Percentiles rank a stretch among this genome's conserved stretches.
Conservation (phyloP, 2,113 vertebrate genomes). For the Heterotis niloticus region DNA sequence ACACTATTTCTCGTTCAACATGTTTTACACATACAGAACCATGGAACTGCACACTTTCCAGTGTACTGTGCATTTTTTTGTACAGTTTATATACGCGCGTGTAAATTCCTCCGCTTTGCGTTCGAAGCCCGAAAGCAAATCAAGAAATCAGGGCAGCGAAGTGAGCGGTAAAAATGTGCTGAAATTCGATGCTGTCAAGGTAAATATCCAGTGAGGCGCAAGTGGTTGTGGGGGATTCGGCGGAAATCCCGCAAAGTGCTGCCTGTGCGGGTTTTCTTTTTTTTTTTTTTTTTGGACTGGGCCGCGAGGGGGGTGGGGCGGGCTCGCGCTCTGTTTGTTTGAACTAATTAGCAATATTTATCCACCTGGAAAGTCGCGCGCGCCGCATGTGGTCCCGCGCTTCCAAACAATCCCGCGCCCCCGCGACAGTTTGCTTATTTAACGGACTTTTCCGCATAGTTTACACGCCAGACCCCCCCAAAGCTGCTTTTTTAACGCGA, state of each 20-base stretch:
- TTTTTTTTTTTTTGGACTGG: no score
- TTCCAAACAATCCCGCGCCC: constrained; percentile 27
- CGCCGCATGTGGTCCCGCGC: constrained; percentile 26
- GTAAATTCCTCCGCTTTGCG: neutral
- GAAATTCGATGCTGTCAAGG: neutral
- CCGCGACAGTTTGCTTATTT: constrained; percentile 38
- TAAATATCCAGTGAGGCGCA: neutral
- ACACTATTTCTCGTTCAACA: neutral
- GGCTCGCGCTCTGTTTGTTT: constrained; percentile 58
- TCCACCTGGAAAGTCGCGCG: constrained; percentile 53
- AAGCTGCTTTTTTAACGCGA: neutral
- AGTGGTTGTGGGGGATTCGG: constrained; percentile 48
- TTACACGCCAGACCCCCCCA: constrained; percentile 37
- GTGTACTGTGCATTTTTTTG: no score
- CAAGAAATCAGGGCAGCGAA: no score
- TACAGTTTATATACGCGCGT: neutral
- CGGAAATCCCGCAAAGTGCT: constrained; percentile 41
- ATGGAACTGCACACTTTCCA: no score
- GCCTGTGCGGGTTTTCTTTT: constrained; percentile 44
- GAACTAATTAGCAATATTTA: constrained; percentile 60
- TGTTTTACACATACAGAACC: neutral
- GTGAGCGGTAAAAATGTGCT: no score
- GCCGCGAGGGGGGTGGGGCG: constrained; percentile 27
- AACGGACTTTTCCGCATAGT: constrained; percentile 42
- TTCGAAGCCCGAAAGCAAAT: no score